Percentiles rank a stretch among this genome's conserved stretches.
Conservation (phyloP, 2,797 vertebrate genomes). For the Corythornis leucogaster region DNA sequence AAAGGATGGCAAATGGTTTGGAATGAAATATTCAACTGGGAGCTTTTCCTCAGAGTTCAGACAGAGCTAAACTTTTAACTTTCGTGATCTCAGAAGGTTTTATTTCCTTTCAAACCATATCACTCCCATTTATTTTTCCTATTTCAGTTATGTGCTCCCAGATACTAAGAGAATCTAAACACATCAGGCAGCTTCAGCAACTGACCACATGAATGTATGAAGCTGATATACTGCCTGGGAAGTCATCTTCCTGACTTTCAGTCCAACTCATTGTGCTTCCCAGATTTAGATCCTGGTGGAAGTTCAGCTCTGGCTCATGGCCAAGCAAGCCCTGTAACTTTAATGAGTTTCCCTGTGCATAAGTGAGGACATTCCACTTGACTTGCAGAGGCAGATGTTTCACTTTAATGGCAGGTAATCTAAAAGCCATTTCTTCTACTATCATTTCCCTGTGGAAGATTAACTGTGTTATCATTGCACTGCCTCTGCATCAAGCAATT, state of each 20-base stretch:
- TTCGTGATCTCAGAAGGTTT: not conserved
- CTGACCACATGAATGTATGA: not conserved
- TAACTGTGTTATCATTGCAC: not conserved
- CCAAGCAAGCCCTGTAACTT: not conserved
- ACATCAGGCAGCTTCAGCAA: not conserved
- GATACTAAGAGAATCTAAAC: not conserved
- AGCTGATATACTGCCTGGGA: not conserved
- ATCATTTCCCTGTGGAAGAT: not conserved
- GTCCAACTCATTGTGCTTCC: not conserved
- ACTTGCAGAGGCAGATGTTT: slow-evolving; percentile 54
- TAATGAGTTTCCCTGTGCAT: not conserved
- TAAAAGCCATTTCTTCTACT: slow-evolving; percentile 58
- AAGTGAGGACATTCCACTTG: slow-evolving; percentile 11
- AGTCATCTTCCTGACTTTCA: not conserved
- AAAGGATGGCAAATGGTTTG: not conserved
- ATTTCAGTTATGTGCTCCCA: not conserved
- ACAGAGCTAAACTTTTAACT: not conserved
- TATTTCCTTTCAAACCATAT: not conserved
- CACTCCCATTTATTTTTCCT: not conserved
- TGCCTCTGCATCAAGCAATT: slow-evolving; percentile 49
- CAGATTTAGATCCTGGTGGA: not conserved
- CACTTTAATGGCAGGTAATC: slow-evolving; percentile 57
- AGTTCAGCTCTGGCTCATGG: not conserved
- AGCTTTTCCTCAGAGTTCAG: not conserved
- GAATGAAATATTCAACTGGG: not conserved